Base-by-base conservation (phyloP, 2,113 vertebrate genomes). In the Charina bottae region DNA sequence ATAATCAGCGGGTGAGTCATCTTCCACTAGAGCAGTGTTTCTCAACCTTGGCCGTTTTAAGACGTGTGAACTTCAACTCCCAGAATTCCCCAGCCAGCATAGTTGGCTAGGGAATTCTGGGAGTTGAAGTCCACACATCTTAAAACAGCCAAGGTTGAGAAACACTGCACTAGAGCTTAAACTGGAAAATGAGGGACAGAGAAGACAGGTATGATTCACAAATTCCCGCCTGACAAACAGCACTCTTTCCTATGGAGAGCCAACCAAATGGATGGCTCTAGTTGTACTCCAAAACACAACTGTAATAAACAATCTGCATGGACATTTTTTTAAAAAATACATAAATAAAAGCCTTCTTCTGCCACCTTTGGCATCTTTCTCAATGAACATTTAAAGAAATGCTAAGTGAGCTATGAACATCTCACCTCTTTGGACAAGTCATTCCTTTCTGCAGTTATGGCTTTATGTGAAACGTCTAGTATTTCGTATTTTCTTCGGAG, bases 351-450 rank as follows among this genome's bases (percentile, higher is more conserved):
- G n/a, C 33, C 15, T 72, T 72, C 68, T 28, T 46, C 37, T 72
- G n/a, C 78, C 5, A 24, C 17, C 26, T 72, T 59, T 33, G 12
- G 53, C 55, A 33, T 33, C 2, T 42, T 24, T 72, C 0, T 46
- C 46, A 78, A 55, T 28, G 53, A 64, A 11, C 0, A 60, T 37
- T 83, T 33, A 15, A 53, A 89, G 84, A 56, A 33, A 49, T 11
- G 1, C 78, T 21, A 92, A 92, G 72, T 33, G 94, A 88, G 85
- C 91, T 83, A 49, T 83, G 90, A 42, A 91, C 90, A 2, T 19
- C 90, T 97, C 97, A 99, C 99, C 98, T 99, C 99, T 97, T 98
- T 99, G 83, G 97, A 97, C 91, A 99, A 97, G 60, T 98, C 97
- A 96, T 97, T 98, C 95, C 97, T 98, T 95, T 99, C 99, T 95